phyloP scores from a whole-genome alignment of 2,888 invertebrate species.

The Tortricodes alternella region DNA sequence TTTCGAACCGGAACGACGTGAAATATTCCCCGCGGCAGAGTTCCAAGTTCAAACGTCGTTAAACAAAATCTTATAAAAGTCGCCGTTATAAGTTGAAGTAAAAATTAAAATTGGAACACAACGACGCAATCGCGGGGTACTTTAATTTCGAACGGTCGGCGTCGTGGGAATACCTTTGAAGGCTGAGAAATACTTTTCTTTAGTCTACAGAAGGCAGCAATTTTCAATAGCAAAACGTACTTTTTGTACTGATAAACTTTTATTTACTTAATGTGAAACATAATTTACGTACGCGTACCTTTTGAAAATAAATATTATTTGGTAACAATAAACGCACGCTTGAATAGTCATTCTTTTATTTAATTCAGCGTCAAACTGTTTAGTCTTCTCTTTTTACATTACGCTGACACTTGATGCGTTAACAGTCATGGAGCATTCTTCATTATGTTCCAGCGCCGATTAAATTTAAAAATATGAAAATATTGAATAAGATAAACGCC shows the following conservation, averaged over 20 bases:
- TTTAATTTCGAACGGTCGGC: constrained; percentile 18
- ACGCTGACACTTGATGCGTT: too few species aligned
- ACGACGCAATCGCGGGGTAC: constrained; percentile 36
- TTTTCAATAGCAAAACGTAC: neutral
- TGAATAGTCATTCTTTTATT: too few species aligned
- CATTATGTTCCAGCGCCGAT: neutral
- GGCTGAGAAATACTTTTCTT: constrained; percentile 15
- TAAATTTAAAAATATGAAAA: constrained; percentile 29
- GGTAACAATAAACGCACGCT: too few species aligned
- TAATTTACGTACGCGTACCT: too few species aligned
- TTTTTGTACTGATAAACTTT: neutral
- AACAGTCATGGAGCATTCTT: too few species aligned
- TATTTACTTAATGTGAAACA: too few species aligned
- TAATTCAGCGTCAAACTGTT: too few species aligned
- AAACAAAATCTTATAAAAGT: constrained; percentile 59
- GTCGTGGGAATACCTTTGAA: constrained; percentile 26
- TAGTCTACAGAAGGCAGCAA: constrained; percentile 9
- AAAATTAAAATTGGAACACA: constrained; percentile 52
- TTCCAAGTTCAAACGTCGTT: constrained; percentile 63
- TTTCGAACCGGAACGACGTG: constrained; percentile 75
- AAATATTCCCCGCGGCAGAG: constrained; percentile 69
- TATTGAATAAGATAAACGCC: constrained; percentile 56
- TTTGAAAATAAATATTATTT: too few species aligned
- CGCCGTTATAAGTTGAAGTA: constrained; percentile 48
- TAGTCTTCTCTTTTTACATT: too few species aligned